Base-by-base conservation (phyloP, 2,797 vertebrate genomes). In the Eupleurogrammus muticus region DNA sequence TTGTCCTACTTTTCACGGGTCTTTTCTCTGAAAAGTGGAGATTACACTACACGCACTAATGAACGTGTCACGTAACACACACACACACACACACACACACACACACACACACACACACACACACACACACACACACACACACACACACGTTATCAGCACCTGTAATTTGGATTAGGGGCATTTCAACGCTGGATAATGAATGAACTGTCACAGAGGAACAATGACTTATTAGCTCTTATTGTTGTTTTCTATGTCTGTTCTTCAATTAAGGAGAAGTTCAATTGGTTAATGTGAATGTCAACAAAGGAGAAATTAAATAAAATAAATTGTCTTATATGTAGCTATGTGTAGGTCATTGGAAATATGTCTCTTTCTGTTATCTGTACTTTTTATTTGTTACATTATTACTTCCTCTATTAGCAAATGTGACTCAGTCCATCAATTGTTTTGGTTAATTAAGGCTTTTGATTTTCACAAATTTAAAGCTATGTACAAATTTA, bases 21-120 rank as follows among this genome's bases (percentile, higher is more conserved):
- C 54, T 67, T 73, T 61, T 69, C 38, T 72, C 49, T 73, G 52
- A 48, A 66, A 76, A 50, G 40, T 19, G 42, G 5, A 70, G 14
- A 46, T 42, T 50, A 44, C 40, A 5, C 21, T 38, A 7, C 35
- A 40, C 69, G 59, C 61, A 69, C 48, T 67, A 68, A 75, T 83
- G 69, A 82, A 64, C 32, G 11, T 54, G 17, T 54, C 48, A 47
- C 49, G 35, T 24, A 36, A 51, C n/a, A 52, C 59, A 40, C 13
- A 20, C 23, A n/a, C n/a, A n/a, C n/a, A n/a, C n/a, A n/a, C n/a
- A n/a, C n/a, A n/a, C n/a, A n/a, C n/a, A n/a, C n/a, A n/a, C n/a
- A n/a, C n/a, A n/a, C n/a, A n/a, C n/a, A n/a, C n/a, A n/a, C n/a
- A n/a, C n/a, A n/a, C n/a, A n/a, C n/a, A n/a, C n/a, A n/a, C n/a